Conservation (phyloP, 2,113 vertebrate genomes). For the Pristiophorus japonicus region DNA sequence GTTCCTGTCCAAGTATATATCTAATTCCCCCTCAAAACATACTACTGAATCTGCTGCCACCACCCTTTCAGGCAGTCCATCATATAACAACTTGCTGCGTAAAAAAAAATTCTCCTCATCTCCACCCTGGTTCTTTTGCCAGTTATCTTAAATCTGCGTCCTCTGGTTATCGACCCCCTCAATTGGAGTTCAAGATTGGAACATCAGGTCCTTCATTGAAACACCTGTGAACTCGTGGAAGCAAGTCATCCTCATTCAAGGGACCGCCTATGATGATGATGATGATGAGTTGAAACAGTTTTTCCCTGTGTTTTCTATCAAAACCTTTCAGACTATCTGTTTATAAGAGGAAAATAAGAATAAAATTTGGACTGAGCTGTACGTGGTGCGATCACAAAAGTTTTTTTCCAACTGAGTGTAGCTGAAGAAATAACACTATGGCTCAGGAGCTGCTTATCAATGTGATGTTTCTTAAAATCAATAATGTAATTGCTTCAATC, state of each 20-base stretch:
- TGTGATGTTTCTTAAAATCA: constrained; percentile 38
- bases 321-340: not conserved
- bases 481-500: constrained; percentile 35
- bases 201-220: too few relatives aligned
- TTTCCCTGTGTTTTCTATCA: not conserved
- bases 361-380: not conserved
- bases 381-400: not conserved
- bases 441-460: constrained; percentile 17
- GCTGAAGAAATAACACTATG: not conserved
- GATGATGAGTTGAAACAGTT: not conserved
- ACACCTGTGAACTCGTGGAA: too few relatives aligned
- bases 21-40: not conserved
- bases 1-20: not conserved
- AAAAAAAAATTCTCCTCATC: not conserved
- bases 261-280: too few relatives aligned
- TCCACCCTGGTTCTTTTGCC: not conserved
- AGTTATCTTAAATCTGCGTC: not conserved
- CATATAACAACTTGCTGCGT: not conserved
- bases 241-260: too few relatives aligned
- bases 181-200: too few relatives aligned
- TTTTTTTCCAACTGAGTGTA: not conserved
- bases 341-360: not conserved
- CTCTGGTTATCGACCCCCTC: not conserved
- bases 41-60: not conserved
- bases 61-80: not conserved